Evolutionary conservation across 2,113 vertebrate species (phyloP).

Genomic region (Oreotrochilus melanogaster): DNA sequence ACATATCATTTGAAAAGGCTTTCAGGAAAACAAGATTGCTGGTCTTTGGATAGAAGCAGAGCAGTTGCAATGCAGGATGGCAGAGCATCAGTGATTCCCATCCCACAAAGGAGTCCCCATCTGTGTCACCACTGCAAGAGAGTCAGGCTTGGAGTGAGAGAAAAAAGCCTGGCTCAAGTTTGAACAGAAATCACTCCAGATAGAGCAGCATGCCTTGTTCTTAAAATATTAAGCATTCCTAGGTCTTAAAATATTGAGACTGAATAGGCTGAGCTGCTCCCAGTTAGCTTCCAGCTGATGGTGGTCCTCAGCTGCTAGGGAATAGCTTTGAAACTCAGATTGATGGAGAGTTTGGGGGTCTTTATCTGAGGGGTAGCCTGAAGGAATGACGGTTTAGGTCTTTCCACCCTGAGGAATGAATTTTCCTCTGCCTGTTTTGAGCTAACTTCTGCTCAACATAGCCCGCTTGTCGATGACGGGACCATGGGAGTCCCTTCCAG

Average conservation of each 20-base stretch:
- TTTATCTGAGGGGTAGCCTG: not conserved
- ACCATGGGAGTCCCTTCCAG: not conserved
- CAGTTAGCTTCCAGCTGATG: not conserved
- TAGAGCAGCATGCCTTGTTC: not conserved
- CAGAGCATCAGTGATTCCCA: not conserved
- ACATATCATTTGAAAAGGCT: conserved; percentile 52
- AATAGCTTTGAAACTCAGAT: not conserved
- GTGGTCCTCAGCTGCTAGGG: not conserved
- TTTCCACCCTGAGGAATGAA: not conserved
- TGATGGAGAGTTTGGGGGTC: not conserved
- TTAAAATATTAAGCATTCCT: not conserved
- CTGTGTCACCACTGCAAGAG: conserved; percentile 38
- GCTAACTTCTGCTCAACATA: not conserved
- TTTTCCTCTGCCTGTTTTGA: not conserved
- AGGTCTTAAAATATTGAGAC: not conserved
- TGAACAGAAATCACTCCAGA: not conserved
- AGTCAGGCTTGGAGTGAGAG: accelerated
- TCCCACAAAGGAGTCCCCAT: conserved; percentile 1
- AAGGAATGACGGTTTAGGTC: not conserved
- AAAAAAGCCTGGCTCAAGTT: not conserved
- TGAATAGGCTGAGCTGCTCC: not conserved
- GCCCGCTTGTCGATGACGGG: accelerated
- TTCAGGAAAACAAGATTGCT: conserved; percentile 54
- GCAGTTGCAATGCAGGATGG: conserved; percentile 24
- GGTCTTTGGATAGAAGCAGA: conserved; percentile 18